phyloP scores from a whole-genome alignment of 1,140 invertebrate species.

The Apolygus lucorum region DNA sequence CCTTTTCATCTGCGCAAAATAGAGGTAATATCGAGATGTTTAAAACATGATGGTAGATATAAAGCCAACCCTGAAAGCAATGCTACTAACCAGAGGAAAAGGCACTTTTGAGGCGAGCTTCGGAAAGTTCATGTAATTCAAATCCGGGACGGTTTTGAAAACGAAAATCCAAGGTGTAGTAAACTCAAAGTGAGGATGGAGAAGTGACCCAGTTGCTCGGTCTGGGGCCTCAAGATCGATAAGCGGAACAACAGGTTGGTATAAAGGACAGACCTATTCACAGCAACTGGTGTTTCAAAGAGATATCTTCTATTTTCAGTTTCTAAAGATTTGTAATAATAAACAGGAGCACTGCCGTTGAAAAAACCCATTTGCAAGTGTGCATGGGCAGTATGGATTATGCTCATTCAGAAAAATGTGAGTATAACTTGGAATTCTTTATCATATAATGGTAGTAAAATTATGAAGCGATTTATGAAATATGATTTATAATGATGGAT shows the following conservation, averaged over 20 bases:
- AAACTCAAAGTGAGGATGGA: not conserved
- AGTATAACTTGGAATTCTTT: too few relatives aligned
- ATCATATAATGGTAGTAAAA: too few relatives aligned
- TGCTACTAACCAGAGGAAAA: not conserved
- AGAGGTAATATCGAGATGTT: too few relatives aligned
- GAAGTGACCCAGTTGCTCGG: conserved; percentile 6
- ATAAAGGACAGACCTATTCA: conserved; percentile 1
- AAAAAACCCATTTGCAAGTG: too few relatives aligned
- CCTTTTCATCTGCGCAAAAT: too few relatives aligned
- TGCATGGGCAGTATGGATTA: too few relatives aligned
- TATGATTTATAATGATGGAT: too few relatives aligned
- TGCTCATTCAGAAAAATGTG: too few relatives aligned
- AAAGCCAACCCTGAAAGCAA: not conserved
- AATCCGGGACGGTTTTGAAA: not conserved
- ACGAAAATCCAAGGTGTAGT: conserved; percentile 2
- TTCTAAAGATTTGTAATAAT: too few relatives aligned
- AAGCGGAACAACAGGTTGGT: conserved; percentile 4
- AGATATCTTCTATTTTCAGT: not conserved
- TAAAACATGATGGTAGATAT: not conserved
- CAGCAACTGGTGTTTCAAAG: conserved; percentile 7
- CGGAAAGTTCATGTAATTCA: conserved; percentile 10
- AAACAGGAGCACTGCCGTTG: too few relatives aligned
- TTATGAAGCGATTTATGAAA: too few relatives aligned
- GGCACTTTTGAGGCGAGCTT: not conserved
- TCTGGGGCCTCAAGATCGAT: conserved; percentile 3